phyloP scores from a whole-genome alignment of 2,888 invertebrate species.

The Norana najaformis region DNA sequence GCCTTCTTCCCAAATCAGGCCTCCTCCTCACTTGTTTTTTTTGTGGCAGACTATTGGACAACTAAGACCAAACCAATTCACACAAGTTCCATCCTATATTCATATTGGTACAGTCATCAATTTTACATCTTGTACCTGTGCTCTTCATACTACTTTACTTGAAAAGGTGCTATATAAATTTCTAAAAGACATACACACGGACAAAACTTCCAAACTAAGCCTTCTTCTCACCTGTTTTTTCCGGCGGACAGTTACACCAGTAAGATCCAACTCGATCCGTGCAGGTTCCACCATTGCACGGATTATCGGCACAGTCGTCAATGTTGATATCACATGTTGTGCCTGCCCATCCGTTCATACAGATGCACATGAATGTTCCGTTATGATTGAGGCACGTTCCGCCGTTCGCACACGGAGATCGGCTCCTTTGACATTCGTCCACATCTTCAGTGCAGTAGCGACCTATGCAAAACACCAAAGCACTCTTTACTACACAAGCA shows the following conservation, averaged over 20 bases:
- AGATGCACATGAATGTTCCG: slow-evolving; percentile 90
- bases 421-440: slow-evolving; percentile 74
- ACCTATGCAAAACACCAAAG: slow-evolving; percentile 61
- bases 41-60: no score
- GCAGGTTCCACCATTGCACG: slow-evolving; percentile 92
- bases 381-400: slow-evolving; percentile 84
- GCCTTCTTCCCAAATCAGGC: no score
- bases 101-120: no score
- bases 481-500: not conserved
- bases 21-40: no score
- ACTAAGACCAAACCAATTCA: no score
- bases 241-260: slow-evolving; percentile 80
- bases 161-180: no score
- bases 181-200: no score
- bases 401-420: slow-evolving; percentile 65
- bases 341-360: slow-evolving; percentile 96
- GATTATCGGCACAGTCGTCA: slow-evolving; percentile 82
- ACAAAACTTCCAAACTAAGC: no score
- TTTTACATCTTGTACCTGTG: no score
- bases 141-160: no score
- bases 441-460: slow-evolving; percentile 87
- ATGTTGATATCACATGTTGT: slow-evolving; percentile 89
- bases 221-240: slow-evolving; percentile 82
- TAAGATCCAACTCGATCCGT: slow-evolving; percentile 72
- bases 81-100: no score